Evolutionary conservation across 2,113 vertebrate genomes (phyloP).

Genomic region (Pseudonaja textilis): DNA sequence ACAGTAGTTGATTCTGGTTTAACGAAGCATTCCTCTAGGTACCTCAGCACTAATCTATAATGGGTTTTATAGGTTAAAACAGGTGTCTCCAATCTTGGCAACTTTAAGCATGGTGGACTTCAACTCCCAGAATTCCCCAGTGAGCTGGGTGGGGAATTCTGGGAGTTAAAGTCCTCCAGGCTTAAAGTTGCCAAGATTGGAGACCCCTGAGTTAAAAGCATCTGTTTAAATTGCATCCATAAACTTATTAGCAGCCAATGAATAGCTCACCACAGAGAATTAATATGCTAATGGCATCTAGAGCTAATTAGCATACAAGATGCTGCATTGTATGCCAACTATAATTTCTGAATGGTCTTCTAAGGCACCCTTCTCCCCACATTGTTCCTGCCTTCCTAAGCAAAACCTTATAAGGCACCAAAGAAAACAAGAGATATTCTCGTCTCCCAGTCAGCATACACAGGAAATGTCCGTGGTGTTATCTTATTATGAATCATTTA

Average conservation of each 20-base stretch:
- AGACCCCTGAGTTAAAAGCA: background rate
- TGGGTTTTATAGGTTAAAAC: background rate
- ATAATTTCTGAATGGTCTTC: background rate
- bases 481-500: constrained; percentile 9
- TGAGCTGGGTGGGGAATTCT: too few relatives aligned
- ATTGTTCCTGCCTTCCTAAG: background rate
- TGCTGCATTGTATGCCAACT: background rate
- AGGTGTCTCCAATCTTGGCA: too few relatives aligned
- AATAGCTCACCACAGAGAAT: background rate
- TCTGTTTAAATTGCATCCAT: background rate
- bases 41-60: background rate
- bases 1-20: background rate
- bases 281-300: background rate
- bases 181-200: too few relatives aligned
- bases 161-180: too few relatives aligned
- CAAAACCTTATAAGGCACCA: constrained; percentile 38
- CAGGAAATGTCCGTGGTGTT: constrained; percentile 24
- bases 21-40: background rate
- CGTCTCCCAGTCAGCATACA: constrained; percentile 45
- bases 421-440: constrained; percentile 52
- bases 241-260: background rate
- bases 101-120: too few relatives aligned
- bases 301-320: background rate
- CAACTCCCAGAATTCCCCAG: too few relatives aligned
- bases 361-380: background rate